These are phyloP conservation scores for Hylaea fasciaria DNA, from an alignment of 2,888 invertebrate species.

Conservation along the genomic window DNA sequence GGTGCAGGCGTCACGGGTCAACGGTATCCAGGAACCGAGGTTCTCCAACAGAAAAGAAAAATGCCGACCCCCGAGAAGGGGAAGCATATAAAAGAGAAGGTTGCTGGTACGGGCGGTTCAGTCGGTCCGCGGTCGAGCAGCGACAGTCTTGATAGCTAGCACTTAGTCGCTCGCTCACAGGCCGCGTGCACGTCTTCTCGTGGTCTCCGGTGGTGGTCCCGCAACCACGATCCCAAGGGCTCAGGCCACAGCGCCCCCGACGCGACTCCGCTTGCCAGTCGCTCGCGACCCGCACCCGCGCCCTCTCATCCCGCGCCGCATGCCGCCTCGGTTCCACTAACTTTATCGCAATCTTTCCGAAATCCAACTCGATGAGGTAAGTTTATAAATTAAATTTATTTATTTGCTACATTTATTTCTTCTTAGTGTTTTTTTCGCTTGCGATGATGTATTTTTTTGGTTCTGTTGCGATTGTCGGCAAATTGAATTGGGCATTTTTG, in stretches of 20 bases:
- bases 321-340: slow-evolving; percentile 54
- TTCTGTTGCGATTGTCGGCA: slow-evolving; percentile 16
- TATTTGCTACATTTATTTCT: not conserved
- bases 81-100: slow-evolving; percentile 77
- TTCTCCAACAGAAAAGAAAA: slow-evolving; percentile 56
- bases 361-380: slow-evolving; percentile 66
- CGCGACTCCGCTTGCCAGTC: slow-evolving; percentile 48
- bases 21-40: slow-evolving; percentile 56
- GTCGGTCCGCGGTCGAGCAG: slow-evolving; percentile 67
- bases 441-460: slow-evolving; percentile 16
- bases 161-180: slow-evolving; percentile 57
- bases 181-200: slow-evolving; percentile 38
- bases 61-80: slow-evolving; percentile 64
- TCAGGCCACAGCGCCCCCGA: slow-evolving; percentile 32
- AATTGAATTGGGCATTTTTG: not conserved
- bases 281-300: slow-evolving; percentile 52
- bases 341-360: slow-evolving; percentile 47
- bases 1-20: slow-evolving; percentile 58
- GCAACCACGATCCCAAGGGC: slow-evolving; percentile 37
- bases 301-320: slow-evolving; percentile 36
- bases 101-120: slow-evolving; percentile 69
- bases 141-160: slow-evolving; percentile 48
- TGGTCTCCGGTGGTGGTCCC: slow-evolving; percentile 40
- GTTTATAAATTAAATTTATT: slow-evolving; percentile 35
- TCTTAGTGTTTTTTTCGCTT: slow-evolving; percentile 6